Evolutionary conservation across 1,140 invertebrate genomes (phyloP).

Genomic region (Dermatophagoides farinae): DNA sequence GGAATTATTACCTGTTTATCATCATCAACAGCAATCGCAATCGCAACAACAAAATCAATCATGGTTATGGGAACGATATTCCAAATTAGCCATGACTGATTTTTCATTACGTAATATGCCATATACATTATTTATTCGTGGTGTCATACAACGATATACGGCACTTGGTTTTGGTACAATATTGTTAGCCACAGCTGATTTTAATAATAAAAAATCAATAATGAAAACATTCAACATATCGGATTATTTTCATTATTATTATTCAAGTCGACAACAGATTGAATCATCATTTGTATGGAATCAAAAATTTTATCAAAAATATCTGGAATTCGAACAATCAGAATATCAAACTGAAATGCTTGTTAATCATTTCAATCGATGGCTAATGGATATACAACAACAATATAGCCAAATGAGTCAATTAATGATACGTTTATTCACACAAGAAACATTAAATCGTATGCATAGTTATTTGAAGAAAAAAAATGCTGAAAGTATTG

Average conservation of each 20-base stretch:
- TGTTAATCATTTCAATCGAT: background rate
- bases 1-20: no score
- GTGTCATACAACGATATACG: background rate
- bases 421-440: background rate
- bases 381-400: background rate
- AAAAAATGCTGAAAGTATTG: conserved; percentile 1
- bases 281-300: conserved; percentile 6
- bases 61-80: background rate
- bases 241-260: conserved; percentile 1
- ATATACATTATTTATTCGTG: background rate
- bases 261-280: background rate
- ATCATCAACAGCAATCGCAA: background rate
- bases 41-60: background rate
- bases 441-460: background rate
- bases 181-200: background rate
- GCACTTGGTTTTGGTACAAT: background rate
- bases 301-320: background rate
- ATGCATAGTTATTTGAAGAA: background rate
- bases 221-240: background rate
- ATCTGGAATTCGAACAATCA: background rate
- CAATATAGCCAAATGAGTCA: background rate
- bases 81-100: background rate
- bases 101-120: conserved; percentile 1
- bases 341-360: background rate
- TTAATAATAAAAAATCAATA: background rate